phyloP scores from a whole-genome alignment of 2,113 vertebrate genomes.

The Nothoprocta pentlandii region DNA sequence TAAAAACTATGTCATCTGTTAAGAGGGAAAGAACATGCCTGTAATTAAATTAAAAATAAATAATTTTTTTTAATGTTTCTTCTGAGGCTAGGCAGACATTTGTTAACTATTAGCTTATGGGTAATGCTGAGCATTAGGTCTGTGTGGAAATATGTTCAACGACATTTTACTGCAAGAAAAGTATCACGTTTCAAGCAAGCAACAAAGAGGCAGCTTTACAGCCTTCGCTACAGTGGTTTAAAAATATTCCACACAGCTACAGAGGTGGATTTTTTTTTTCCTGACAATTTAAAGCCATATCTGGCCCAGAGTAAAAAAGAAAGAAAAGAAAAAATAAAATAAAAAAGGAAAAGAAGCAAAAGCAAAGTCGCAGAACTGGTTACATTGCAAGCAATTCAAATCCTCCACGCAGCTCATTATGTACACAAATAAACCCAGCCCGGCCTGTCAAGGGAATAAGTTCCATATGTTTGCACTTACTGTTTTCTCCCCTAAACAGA shows the following conservation, averaged over 20 bases:
- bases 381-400: neutral
- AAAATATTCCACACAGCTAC: neutral
- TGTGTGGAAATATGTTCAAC: accelerated
- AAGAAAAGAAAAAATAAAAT: neutral
- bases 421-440: conserved; percentile 22
- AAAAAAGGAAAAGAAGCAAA: neutral
- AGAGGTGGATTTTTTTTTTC: neutral
- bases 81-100: neutral
- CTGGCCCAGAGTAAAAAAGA: neutral
- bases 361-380: neutral
- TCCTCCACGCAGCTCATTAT: neutral
- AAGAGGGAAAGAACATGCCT: neutral
- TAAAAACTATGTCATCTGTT: neutral
- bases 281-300: neutral
- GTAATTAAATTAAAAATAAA: neutral
- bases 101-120: neutral
- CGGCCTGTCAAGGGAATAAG: neutral
- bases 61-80: neutral
- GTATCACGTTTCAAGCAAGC: accelerated
- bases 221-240: neutral
- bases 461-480: conserved; percentile 11
- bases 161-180: neutral
- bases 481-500: neutral
- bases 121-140: neutral
- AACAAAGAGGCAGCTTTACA: neutral